Evolutionary conservation across 2,797 vertebrate genomes (phyloP).

Genomic region (Dryobates pubescens): DNA sequence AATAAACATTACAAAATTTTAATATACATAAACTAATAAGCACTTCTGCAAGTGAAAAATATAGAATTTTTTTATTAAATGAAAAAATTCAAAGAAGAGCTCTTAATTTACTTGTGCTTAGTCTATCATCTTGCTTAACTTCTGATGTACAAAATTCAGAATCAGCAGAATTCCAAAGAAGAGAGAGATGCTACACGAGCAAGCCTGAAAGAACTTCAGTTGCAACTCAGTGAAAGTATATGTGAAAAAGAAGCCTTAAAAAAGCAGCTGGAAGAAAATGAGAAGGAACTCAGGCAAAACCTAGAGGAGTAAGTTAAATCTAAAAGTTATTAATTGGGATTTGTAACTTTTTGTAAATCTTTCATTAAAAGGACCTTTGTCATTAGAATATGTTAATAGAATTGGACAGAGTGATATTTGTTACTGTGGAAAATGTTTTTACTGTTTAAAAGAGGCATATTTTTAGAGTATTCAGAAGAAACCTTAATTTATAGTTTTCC

Average conservation of each 20-base stretch:
- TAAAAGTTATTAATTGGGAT: background rate
- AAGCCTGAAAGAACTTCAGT: conserved; percentile 81
- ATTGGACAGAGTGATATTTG: background rate
- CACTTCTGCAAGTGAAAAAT: background rate
- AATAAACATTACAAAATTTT: background rate
- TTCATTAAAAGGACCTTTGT: background rate
- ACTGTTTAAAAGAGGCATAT: background rate
- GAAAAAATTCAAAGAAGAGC: background rate
- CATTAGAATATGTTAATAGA: background rate
- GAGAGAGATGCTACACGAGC: conserved; percentile 77
- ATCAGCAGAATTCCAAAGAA: conserved; percentile 80
- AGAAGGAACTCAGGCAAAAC: conserved; percentile 87
- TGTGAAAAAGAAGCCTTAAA: conserved; percentile 82
- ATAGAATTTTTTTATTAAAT: background rate
- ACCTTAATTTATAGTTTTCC: background rate
- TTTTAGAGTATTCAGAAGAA: background rate
- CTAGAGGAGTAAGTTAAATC: conserved; percentile 91
- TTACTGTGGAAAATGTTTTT: background rate
- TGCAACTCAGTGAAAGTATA: conserved; percentile 77
- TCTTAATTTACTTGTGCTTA: background rate
- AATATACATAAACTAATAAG: background rate
- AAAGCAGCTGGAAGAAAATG: conserved; percentile 84
- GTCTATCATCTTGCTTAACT: background rate
- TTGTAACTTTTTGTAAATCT: background rate
- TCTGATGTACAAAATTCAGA: conserved; percentile 62